Percentiles rank a stretch among this genome's conserved stretches.
These are phyloP conservation scores for Cebidichthys violaceus DNA, from an alignment of 2,113 vertebrate species.

Conservation along the genomic window DNA sequence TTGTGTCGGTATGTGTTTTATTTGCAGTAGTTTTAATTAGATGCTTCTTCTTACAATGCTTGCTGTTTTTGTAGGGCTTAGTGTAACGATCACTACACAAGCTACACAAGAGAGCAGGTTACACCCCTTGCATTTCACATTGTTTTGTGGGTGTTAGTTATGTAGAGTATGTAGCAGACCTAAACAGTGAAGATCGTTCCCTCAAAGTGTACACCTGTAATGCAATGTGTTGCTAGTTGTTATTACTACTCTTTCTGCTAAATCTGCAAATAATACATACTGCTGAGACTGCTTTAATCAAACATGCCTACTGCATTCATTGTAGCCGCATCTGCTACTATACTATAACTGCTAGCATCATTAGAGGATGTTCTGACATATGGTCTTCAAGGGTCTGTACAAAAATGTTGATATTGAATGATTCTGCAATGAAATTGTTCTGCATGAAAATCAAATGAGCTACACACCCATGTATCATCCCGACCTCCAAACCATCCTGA, in stretches of 20 bases:
- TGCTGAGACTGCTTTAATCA: not conserved
- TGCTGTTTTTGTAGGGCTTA: not conserved
- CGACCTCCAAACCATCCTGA: no score
- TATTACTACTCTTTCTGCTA: not conserved
- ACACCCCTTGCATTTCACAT: not conserved
- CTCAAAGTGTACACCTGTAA: not conserved
- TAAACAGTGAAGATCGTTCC: not conserved
- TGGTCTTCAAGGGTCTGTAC: not conserved
- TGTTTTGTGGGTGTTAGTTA: not conserved
- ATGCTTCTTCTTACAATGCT: not conserved
- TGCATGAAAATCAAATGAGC: not conserved
- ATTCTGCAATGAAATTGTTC: no score
- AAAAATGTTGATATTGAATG: no score
- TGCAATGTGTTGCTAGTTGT: not conserved
- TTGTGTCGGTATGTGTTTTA: not conserved
- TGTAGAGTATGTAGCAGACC: not conserved
- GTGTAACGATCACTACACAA: not conserved
- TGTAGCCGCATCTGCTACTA: not conserved
- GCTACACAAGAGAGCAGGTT: not conserved
- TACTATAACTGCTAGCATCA: not conserved
- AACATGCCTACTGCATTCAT: not conserved
- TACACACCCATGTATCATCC: not conserved
- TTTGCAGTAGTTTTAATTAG: not conserved
- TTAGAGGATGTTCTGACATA: no score
- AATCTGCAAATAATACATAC: not conserved